Percentiles rank a stretch among this genome's conserved stretches.
phyloP scores from a whole-genome alignment of 2,797 vertebrate species.

The Mastacembelus armatus region DNA sequence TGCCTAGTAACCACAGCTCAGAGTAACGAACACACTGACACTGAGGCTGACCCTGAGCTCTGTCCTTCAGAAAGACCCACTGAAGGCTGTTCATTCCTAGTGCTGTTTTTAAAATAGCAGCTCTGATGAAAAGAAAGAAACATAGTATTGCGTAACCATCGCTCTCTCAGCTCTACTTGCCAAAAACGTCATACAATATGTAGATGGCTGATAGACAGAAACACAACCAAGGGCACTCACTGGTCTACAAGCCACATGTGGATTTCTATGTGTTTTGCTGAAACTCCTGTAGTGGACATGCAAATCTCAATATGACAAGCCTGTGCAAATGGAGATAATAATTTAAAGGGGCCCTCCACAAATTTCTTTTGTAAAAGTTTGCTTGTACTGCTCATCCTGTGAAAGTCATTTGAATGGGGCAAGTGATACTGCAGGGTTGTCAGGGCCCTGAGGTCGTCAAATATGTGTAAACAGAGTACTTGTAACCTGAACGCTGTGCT shows the following conservation, averaged over 20 bases:
- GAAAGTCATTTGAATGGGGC: no score
- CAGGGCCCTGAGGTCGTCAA: no score
- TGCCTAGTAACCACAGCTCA: not conserved
- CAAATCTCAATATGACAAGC: not conserved
- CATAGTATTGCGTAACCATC: constrained; percentile 25
- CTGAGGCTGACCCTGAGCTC: constrained; percentile 20
- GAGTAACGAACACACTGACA: constrained; percentile 5
- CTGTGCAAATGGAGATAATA: not conserved
- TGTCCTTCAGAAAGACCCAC: constrained; percentile 32
- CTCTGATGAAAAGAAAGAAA: constrained; percentile 37
- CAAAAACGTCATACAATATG: constrained; percentile 23
- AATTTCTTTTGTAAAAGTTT: no score
- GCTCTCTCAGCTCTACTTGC: constrained; percentile 1
- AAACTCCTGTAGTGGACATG: not conserved
- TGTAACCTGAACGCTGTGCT: no score
- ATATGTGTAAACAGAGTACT: no score
- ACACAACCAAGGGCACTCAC: not conserved
- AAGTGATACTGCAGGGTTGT: no score
- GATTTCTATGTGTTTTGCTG: not conserved
- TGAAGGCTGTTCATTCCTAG: constrained; percentile 49
- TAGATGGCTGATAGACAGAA: constrained; percentile 1
- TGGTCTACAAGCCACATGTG: not conserved
- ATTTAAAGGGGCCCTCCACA: not conserved
- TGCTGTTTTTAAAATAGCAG: constrained; percentile 51
- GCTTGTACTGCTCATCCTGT: not conserved